These are phyloP conservation scores for Stenotaenia linearis DNA, from an alignment of 2,888 invertebrate species.

Conservation along the genomic window DNA sequence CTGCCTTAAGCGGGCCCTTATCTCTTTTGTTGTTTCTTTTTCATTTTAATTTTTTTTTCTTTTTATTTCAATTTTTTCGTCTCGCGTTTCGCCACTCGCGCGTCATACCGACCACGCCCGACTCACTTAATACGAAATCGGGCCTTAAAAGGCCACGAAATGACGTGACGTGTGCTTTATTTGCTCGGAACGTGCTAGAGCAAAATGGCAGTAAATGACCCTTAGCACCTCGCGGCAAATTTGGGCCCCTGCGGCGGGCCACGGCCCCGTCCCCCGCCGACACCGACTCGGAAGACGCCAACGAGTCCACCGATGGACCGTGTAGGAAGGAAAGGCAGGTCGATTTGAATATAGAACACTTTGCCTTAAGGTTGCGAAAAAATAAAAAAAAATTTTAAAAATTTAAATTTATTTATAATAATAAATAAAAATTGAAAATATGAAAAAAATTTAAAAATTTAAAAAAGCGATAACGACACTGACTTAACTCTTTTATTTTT, in stretches of 20 bases:
- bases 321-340: not conserved
- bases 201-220: not conserved
- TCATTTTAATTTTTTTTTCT: not conserved
- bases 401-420: too few species aligned
- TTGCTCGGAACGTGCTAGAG: not conserved
- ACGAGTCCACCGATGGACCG: not conserved
- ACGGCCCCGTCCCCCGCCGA: not conserved
- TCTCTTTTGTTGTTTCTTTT: not conserved
- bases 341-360: not conserved
- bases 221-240: not conserved
- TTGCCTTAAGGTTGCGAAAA: not conserved
- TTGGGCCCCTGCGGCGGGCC: not conserved
- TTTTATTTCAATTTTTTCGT: not conserved
- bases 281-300: not conserved
- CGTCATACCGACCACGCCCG: not conserved
- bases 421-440: not conserved
- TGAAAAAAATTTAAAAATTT: too few species aligned
- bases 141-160: not conserved
- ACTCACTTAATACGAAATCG: not conserved
- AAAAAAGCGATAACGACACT: not conserved
- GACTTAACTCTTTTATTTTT: not conserved
- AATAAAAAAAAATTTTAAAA: not conserved
- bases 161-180: not conserved
- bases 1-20: constrained; percentile 8
- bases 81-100: too few species aligned